A percentile compares a stretch with the other conserved stretches of the same genome.
These are phyloP conservation scores for Campaea margaritaria DNA, from an alignment of 2,888 invertebrate species.

Conservation along the genomic window DNA sequence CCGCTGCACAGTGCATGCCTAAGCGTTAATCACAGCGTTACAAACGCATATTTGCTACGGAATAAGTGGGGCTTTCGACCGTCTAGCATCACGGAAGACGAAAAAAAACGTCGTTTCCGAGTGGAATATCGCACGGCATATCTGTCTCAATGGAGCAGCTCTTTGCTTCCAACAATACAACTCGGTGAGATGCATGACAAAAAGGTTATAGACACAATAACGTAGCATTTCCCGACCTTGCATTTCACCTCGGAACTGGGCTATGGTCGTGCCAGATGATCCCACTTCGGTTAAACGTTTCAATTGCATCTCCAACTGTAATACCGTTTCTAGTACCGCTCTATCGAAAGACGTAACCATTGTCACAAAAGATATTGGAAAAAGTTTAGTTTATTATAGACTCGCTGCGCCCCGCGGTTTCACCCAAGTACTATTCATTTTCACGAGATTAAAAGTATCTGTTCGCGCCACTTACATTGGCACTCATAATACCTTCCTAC, in stretches of 20 bases:
- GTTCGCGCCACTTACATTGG: too few species aligned
- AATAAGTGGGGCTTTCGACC: slow-evolving; percentile 69
- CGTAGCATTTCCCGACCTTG: slow-evolving; percentile 71
- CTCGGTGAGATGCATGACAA: slow-evolving; percentile 75
- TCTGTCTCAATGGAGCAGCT: slow-evolving; percentile 75
- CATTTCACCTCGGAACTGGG: slow-evolving; percentile 74
- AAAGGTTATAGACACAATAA: slow-evolving; percentile 75
- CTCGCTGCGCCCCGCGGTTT: too few species aligned
- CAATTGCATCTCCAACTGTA: slow-evolving; percentile 69
- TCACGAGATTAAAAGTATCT: too few species aligned
- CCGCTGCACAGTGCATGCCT: slow-evolving; percentile 42
- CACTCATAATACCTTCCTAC: too few species aligned
- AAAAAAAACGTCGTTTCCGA: slow-evolving; percentile 64
- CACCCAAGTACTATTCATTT: too few species aligned
- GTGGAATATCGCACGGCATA: slow-evolving; percentile 75
- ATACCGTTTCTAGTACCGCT: slow-evolving; percentile 78
- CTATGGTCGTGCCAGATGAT: slow-evolving; percentile 72
- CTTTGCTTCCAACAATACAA: slow-evolving; percentile 70
- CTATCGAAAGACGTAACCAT: slow-evolving; percentile 63
- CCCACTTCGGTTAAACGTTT: slow-evolving; percentile 62
- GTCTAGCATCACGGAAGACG: slow-evolving; percentile 69
- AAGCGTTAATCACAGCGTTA: slow-evolving; percentile 55
- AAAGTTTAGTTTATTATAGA: slow-evolving; percentile 32
- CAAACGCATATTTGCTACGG: slow-evolving; percentile 66
- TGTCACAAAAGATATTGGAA: slow-evolving; percentile 53